A percentile compares a stretch with the other conserved stretches of the same genome.
Evolutionary conservation across 1,140 invertebrate genomes (phyloP).

Genomic region (Pomacea maculata): DNA sequence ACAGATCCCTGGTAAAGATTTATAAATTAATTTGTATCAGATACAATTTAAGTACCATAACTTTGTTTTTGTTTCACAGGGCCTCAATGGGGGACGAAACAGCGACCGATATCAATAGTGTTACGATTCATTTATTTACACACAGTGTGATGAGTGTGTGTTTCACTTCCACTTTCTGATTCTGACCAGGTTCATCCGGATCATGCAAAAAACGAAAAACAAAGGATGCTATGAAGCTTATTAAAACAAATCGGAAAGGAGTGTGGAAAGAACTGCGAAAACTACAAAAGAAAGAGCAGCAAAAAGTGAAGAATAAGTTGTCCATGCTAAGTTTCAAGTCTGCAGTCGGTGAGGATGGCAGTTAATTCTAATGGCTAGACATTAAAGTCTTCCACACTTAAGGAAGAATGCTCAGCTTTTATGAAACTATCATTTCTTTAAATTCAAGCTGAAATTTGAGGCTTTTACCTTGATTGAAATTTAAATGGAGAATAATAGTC

Average conservation of each 20-base stretch:
- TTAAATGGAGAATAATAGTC: background rate
- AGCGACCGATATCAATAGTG: no score
- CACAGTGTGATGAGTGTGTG: background rate
- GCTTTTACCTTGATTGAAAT: background rate
- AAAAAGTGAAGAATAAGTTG: constrained; percentile 8
- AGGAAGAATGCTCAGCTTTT: background rate
- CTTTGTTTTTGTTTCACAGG: no score
- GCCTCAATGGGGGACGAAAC: no score
- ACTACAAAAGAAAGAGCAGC: constrained; percentile 10
- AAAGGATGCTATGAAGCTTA: constrained; percentile 22
- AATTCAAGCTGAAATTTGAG: background rate
- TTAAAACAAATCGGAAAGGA: constrained; percentile 16
- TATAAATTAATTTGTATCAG: no score
- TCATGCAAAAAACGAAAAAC: constrained; percentile 9
- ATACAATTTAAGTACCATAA: no score
- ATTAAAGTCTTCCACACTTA: background rate
- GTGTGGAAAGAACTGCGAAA: constrained; percentile 22
- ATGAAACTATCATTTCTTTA: background rate
- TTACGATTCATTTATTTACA: no score
- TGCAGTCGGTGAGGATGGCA: constrained; percentile 10
- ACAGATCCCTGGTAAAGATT: background rate
- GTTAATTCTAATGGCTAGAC: background rate
- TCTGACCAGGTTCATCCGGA: background rate
- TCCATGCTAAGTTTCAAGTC: constrained; percentile 11
- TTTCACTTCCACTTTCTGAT: background rate